Conservation (phyloP, 1,140 invertebrate genomes). For the Gryon sp. region DNA sequence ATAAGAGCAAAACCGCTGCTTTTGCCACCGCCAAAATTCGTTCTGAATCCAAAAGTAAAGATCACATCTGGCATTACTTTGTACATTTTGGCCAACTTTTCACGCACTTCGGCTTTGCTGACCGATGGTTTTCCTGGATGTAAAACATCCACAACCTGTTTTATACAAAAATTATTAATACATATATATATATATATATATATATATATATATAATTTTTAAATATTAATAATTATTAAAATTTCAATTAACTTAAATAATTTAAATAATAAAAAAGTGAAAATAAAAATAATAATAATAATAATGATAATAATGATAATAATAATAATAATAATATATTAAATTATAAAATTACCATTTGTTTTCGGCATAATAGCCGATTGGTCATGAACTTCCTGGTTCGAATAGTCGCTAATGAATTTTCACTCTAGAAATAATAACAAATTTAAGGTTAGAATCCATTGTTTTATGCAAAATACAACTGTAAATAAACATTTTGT, state of each 20-base stretch:
- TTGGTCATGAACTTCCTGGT: slow-evolving; percentile 99
- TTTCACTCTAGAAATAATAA: slow-evolving; percentile 71
- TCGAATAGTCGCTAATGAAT: slow-evolving; percentile 94
- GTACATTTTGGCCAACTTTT: slow-evolving; percentile 98
- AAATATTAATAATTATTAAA: not conserved
- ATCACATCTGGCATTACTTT: slow-evolving; percentile 98
- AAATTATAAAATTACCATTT: slow-evolving; percentile 94
- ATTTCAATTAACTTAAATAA: no score
- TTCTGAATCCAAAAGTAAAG: slow-evolving; percentile 98
- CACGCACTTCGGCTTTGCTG: slow-evolving; percentile 97
- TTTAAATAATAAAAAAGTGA: no score
- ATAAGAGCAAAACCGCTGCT: slow-evolving; percentile 98
- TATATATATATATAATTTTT: no score
- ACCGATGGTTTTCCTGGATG: slow-evolving; percentile 97
- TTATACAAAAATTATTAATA: no score
- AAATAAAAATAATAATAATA: no score
- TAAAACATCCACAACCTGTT: slow-evolving; percentile 94
- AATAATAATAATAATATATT: no score
- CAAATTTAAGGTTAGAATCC: slow-evolving; percentile 62
- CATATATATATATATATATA: not conserved
- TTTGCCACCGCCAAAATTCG: slow-evolving; percentile 98
- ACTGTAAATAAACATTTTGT: no score
- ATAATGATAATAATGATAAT: no score
- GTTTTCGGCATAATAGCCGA: slow-evolving; percentile 96
- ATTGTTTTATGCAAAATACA: not conserved